Evolutionary conservation across 2,113 vertebrate species (phyloP), one percentile per base, ranked within the genome.

Genomic region (Coreoperca whiteheadi): DNA sequence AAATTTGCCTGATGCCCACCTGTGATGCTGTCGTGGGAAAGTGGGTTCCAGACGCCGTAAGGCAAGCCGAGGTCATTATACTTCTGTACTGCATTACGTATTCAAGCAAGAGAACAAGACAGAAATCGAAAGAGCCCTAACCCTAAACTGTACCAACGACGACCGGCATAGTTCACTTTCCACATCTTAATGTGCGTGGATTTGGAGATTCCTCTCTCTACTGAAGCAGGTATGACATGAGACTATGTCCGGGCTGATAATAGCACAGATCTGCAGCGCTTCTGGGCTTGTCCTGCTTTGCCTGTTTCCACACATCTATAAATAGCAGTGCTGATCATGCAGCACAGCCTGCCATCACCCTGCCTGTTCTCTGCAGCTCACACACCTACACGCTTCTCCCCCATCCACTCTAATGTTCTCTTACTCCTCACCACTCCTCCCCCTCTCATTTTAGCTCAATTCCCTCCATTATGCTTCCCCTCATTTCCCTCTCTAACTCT

Each of bases 281-380:
- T 61, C 76, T 80, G 81, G 41, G 79, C 60, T 18, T 63, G 32
- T 81, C 79, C 78, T 80, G 61, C 30, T 89, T 72, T 54, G 83
- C 81, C 79, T 84, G 75, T 88, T 88, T 90, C 84, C 88, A 79
- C 23, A 73, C 25, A 76, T 87, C 91, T 91, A 91, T 90, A 90
- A 93, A 92, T 93, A 94, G 81, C 85, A 30, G 67, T 86, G 88
- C 88, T 91, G 88, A 92, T 88, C 81, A 76, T 86, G 86, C 88
- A 84, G 83, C 79, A 66, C 83, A 77, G 83, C 59, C 74, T 81
- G 74, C 61, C 72, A 74, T 88, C 76, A 81, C 57, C 66, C 82
- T 73, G 77, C 60, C 65, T 61, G 32, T 61, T 64, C 85, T 74
- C 75, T 83, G 74, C 74, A 82, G 67, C 66, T 64, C 65, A 12